Conservation (phyloP, 2,797 vertebrate species). For the Macropodus opercularis region DNA sequence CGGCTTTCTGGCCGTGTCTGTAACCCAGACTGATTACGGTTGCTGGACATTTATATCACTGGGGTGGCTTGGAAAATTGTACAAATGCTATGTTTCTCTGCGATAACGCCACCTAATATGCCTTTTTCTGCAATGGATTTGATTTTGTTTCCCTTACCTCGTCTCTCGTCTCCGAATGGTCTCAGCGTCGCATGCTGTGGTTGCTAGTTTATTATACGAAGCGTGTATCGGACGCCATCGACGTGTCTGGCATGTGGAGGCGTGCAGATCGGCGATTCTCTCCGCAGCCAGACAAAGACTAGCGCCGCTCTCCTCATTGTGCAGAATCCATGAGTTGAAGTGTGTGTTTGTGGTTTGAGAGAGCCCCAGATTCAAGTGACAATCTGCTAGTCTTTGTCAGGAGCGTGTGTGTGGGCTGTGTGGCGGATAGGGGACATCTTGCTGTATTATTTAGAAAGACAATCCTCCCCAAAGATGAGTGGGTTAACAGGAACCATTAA, state of each 20-base stretch:
- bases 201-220: slow-evolving; percentile 61
- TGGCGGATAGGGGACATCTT: slow-evolving; percentile 71
- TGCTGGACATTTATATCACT: slow-evolving; percentile 80
- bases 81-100: slow-evolving; percentile 72
- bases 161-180: slow-evolving; percentile 44
- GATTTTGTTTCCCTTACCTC: slow-evolving; percentile 62
- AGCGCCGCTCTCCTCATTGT: slow-evolving; percentile 63
- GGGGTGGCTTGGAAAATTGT: slow-evolving; percentile 70
- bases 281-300: slow-evolving; percentile 74
- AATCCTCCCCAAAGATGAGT: slow-evolving; percentile 78
- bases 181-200: slow-evolving; percentile 30
- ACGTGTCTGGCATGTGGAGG: slow-evolving; percentile 63
- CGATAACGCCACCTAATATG: slow-evolving; percentile 72
- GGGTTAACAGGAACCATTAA: slow-evolving; percentile 83
- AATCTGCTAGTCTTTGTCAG: slow-evolving; percentile 71
- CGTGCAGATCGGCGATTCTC: slow-evolving; percentile 66
- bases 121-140: slow-evolving; percentile 67
- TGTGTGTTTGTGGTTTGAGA: slow-evolving; percentile 65
- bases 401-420: slow-evolving; percentile 68
- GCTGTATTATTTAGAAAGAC: slow-evolving; percentile 80
- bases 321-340: slow-evolving; percentile 67
- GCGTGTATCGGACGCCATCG: slow-evolving; percentile 59
- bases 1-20: slow-evolving; percentile 76
- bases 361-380: slow-evolving; percentile 70
- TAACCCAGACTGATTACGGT: slow-evolving; percentile 79